Conservation (phyloP, 2,797 vertebrate species). For the Lagorchestes hirsutus region DNA sequence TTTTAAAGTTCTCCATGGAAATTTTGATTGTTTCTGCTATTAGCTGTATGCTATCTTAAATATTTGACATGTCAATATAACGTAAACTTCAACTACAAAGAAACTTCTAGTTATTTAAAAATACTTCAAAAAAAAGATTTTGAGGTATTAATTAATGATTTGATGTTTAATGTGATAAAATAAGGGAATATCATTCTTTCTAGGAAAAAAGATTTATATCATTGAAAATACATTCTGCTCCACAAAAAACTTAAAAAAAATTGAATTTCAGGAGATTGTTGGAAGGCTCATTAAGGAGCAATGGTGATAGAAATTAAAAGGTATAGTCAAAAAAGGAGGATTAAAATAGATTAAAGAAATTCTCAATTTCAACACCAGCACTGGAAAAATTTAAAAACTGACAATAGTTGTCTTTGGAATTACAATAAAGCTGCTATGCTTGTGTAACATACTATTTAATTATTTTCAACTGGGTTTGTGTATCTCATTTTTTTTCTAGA, state of each 20-base stretch:
- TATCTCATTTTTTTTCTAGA: background rate
- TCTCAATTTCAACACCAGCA: background rate
- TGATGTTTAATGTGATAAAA: background rate
- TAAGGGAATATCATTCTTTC: background rate
- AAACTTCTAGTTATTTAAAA: too few species aligned
- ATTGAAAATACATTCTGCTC: background rate
- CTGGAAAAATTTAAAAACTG: background rate
- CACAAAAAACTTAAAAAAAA: too few species aligned
- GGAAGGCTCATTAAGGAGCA: background rate
- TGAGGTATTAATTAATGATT: background rate
- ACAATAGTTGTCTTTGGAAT: background rate
- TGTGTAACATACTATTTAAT: background rate
- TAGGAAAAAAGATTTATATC: too few species aligned
- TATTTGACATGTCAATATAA: too few species aligned
- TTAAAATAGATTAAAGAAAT: background rate
- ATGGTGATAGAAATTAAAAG: background rate
- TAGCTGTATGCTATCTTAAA: too few species aligned
- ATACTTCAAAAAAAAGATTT: background rate
- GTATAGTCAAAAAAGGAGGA: background rate
- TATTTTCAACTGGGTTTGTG: background rate
- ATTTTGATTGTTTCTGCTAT: too few species aligned
- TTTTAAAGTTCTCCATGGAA: too few species aligned
- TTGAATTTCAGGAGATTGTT: background rate
- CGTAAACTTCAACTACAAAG: too few species aligned
- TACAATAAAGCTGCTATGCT: background rate